phyloP scores from a whole-genome alignment of 1,140 invertebrate species.

The Heliconius hewitsoni region DNA sequence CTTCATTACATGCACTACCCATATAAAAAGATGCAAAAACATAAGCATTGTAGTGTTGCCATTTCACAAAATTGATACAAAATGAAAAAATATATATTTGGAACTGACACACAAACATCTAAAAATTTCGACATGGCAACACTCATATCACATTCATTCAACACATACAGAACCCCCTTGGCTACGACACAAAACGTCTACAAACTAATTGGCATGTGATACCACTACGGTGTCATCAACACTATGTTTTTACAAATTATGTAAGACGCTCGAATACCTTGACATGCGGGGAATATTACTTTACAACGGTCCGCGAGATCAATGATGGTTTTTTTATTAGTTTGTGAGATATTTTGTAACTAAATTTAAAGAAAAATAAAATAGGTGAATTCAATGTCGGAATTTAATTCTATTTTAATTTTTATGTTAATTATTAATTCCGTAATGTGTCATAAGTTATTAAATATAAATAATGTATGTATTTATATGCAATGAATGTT shows the following conservation, averaged over 20 bases:
- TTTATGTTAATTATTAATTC: no score
- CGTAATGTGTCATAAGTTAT: not conserved
- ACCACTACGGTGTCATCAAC: constrained; percentile 64
- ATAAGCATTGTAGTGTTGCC: constrained; percentile 13
- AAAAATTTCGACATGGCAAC: constrained; percentile 50
- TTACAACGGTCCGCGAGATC: constrained; percentile 14
- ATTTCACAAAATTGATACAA: not conserved
- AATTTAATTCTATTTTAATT: no score
- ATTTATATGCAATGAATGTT: not conserved
- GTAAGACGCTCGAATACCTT: constrained; percentile 30
- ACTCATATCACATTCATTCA: constrained; percentile 56
- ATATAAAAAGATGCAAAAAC: no score
- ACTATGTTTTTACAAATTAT: constrained; percentile 36
- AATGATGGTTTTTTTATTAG: not conserved
- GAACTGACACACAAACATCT: not conserved
- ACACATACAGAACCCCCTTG: constrained; percentile 78
- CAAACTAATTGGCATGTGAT: constrained; percentile 64
- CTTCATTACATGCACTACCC: no score
- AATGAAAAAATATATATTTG: not conserved
- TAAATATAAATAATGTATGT: not conserved
- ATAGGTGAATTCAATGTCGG: no score
- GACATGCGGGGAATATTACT: constrained; percentile 23
- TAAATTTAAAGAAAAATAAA: no score
- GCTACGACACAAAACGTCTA: constrained; percentile 79
- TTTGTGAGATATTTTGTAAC: not conserved